Evolutionary conservation across 2,888 invertebrate species (phyloP), one percentile per base, ranked within the genome.

Genomic region (Onchidella celtica): DNA sequence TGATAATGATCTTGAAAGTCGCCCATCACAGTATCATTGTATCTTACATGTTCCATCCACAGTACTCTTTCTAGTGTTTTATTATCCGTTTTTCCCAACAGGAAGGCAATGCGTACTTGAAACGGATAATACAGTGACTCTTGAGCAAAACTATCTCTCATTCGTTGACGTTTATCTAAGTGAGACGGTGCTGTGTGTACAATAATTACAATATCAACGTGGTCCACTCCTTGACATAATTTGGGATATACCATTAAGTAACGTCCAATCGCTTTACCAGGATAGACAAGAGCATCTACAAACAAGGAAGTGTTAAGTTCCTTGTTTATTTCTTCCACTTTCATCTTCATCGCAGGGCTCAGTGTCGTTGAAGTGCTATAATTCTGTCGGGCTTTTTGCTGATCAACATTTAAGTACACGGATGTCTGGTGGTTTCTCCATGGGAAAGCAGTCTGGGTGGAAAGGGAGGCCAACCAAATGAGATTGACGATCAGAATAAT

Each of bases 1-100:
- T 83, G 85, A 80, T 91, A 90, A 0, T 87, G 79, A 78, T 91
- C 91, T 2, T 83, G 47, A 83, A 90, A 91, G 17, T 88, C 73
- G 2, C 90, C 90, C 83, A 90, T 89, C 6, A 91, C 86, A 2
- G 89, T 87, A 76, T 91, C 91, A 17, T 83, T 75, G 79, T 90
- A 86, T 6, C 87, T 75, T 1, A 63, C 65, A 66, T 86, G 88
- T 82, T 90, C 91, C 40, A 88, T 86, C 78, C 88, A 88, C 14
- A 91, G 86, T 29, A 87, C 65, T 0, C 83, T 75, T 79, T 90
- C 89, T 6, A 81, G 36, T 1, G 81, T 72, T 17, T 32, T 29
- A 36, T 84, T 73, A 3, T 0, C 4, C 1, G 81, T 74, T n/a
- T n/a, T 27, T 0, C 84, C 84, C 47, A 84, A 65, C 34, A 84